A percentile compares a stretch with the other conserved stretches of the same genome.
These are phyloP conservation scores for Lepus oiostolus DNA, from an alignment of 2,797 vertebrate genomes.

Conservation along the genomic window DNA sequence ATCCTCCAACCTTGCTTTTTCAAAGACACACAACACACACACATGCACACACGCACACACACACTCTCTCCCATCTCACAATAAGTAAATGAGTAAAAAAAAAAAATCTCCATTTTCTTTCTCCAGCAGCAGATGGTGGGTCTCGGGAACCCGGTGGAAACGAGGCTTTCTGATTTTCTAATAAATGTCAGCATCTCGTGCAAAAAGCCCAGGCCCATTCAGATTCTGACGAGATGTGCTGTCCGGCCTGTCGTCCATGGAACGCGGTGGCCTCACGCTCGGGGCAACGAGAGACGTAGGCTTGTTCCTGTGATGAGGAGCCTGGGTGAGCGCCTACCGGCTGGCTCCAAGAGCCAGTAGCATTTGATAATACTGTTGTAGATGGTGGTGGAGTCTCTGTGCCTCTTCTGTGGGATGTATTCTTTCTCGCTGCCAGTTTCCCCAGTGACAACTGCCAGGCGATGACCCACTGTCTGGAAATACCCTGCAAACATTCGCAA, in stretches of 20 bases:
- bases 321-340: constrained; percentile 43
- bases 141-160: constrained; percentile 82
- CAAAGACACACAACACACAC: constrained; percentile 49
- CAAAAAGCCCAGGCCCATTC: constrained; percentile 80
- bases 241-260: constrained; percentile 72
- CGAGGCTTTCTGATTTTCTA: constrained; percentile 85
- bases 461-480: constrained; percentile 76
- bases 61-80: constrained; percentile 67
- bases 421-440: constrained; percentile 78
- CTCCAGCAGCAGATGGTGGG: constrained; percentile 82
- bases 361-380: constrained; percentile 76
- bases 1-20: constrained; percentile 17
- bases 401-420: constrained; percentile 76
- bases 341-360: too few relatives aligned
- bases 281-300: constrained; percentile 24
- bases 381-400: constrained; percentile 73
- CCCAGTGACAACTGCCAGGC: constrained; percentile 75
- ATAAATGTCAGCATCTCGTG: constrained; percentile 82
- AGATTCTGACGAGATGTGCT: constrained; percentile 82
- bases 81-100: constrained; percentile 76
- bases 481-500: constrained; percentile 80
- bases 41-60: neutral
- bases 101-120: constrained; percentile 71
- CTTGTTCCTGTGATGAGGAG: constrained; percentile 29
- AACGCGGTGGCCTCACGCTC: constrained; percentile 57